A percentile compares a stretch with the other conserved stretches of the same genome.
phyloP scores from a whole-genome alignment of 2,797 vertebrate species.

The Rhynchotus rufescens region DNA sequence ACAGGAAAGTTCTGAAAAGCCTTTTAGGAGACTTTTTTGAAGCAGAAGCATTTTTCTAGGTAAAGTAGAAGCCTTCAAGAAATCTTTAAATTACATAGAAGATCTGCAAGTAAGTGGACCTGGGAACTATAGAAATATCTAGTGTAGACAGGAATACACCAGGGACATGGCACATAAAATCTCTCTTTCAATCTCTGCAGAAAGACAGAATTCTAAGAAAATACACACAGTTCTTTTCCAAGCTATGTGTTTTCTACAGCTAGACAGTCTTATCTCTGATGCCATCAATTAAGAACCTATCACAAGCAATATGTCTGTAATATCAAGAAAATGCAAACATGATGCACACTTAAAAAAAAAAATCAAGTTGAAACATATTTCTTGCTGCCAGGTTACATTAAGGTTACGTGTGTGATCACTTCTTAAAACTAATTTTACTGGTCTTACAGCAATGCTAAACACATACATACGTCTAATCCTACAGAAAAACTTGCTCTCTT shows the following conservation, averaged over 20 bases:
- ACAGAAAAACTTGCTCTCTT: background rate
- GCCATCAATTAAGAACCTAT: background rate
- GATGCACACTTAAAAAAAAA: background rate
- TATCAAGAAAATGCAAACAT: background rate
- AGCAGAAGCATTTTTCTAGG: background rate
- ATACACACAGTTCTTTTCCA: background rate
- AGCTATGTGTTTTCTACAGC: background rate
- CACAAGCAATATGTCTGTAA: background rate
- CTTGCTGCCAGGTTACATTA: background rate
- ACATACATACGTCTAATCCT: background rate
- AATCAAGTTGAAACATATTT: background rate
- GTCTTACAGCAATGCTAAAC: background rate
- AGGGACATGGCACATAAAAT: background rate
- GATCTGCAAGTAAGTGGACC: background rate
- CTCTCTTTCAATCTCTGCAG: background rate
- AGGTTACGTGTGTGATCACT: background rate
- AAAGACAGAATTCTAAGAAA: background rate
- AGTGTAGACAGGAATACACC: background rate
- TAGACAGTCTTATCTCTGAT: background rate
- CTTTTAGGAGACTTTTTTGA: background rate
- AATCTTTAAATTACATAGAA: background rate
- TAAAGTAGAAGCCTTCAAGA: background rate
- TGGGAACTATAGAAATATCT: conserved; percentile 5
- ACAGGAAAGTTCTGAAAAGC: background rate
- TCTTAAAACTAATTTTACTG: background rate